Conservation (phyloP, 2,797 vertebrate species). For the Sebastolobus alascanus region DNA sequence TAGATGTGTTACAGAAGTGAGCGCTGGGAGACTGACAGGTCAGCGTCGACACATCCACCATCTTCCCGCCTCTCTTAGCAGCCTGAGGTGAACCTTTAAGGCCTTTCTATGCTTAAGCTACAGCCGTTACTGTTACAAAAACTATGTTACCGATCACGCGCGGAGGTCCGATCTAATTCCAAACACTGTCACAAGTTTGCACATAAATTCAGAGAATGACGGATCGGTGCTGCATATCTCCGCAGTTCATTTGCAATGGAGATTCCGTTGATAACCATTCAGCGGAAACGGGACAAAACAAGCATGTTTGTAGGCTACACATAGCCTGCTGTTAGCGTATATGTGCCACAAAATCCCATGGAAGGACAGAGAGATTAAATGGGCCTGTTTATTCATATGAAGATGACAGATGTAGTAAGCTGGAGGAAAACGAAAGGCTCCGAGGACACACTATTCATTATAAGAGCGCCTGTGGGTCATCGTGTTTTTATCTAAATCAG, state of each 20-base stretch:
- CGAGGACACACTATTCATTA: constrained; percentile 82
- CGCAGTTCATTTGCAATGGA: constrained; percentile 72
- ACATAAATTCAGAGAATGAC: constrained; percentile 69
- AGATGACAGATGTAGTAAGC: constrained; percentile 82
- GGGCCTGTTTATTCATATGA: constrained; percentile 85
- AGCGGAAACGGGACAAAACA: constrained; percentile 66
- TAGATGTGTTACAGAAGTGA: constrained; percentile 68
- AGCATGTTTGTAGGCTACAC: constrained; percentile 59
- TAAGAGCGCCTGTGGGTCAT: constrained; percentile 81
- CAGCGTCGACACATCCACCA: constrained; percentile 39
- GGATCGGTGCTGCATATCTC: constrained; percentile 46
- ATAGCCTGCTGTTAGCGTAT: constrained; percentile 57
- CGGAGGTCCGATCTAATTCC: constrained; percentile 53
- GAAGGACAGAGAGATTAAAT: constrained; percentile 82
- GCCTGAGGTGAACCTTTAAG: constrained; percentile 41
- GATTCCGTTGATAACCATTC: constrained; percentile 69
- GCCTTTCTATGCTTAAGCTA: constrained; percentile 13
- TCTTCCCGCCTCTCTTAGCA: constrained; percentile 10
- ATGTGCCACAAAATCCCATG: constrained; percentile 63
- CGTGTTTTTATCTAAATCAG: constrained; percentile 82
- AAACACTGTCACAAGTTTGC: constrained; percentile 71
- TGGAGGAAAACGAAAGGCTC: constrained; percentile 72
- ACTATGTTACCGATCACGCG: constrained; percentile 31
- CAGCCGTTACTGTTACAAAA: constrained; percentile 33
- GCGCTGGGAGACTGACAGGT: constrained; percentile 55